phyloP scores from a whole-genome alignment of 37 sponge, comb jelly and placozoan genomes.

The Haliclona indistincta region DNA sequence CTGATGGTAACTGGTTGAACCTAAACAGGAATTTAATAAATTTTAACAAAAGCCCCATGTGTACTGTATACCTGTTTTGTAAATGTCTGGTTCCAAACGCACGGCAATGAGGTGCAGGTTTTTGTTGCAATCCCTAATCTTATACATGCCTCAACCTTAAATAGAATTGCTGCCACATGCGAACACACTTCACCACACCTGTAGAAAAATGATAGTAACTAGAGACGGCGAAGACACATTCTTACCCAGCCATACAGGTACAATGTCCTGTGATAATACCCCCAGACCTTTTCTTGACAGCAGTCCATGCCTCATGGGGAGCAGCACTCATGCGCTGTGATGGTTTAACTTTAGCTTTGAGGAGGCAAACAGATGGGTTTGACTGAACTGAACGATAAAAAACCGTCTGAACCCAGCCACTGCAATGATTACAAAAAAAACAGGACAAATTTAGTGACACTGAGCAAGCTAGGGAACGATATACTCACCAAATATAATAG shows the following conservation, averaged over 20 bases:
- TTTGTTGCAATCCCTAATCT: constrained; percentile 1
- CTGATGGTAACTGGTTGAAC: background rate
- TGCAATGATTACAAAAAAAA: too few species aligned
- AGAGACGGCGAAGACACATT: background rate
- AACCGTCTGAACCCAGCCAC: constrained; percentile 4
- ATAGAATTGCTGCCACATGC: constrained; percentile 27
- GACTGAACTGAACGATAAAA: background rate
- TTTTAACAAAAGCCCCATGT: background rate
- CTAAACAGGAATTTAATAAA: background rate
- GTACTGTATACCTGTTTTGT: background rate
- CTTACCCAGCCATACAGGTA: constrained; percentile 30
- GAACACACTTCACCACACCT: constrained; percentile 27
- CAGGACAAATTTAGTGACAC: background rate
- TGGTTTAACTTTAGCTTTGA: constrained; percentile 10
- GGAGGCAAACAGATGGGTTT: too few species aligned
- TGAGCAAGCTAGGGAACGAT: background rate
- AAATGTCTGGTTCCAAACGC: constrained; percentile 10
- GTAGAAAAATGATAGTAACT: background rate
- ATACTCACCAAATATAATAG: constrained; percentile 16
- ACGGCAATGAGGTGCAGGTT: constrained; percentile 1
- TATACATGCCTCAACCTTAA: constrained; percentile 25
- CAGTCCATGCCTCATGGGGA: constrained; percentile 21
- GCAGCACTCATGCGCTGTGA: constrained; percentile 12
- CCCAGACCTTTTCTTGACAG: constrained; percentile 7
- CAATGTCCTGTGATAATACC: constrained; percentile 16